A percentile compares a stretch with the other conserved stretches of the same genome.
Evolutionary conservation across 2,888 invertebrate species (phyloP).

Genomic region (Eustalomyia histrio): DNA sequence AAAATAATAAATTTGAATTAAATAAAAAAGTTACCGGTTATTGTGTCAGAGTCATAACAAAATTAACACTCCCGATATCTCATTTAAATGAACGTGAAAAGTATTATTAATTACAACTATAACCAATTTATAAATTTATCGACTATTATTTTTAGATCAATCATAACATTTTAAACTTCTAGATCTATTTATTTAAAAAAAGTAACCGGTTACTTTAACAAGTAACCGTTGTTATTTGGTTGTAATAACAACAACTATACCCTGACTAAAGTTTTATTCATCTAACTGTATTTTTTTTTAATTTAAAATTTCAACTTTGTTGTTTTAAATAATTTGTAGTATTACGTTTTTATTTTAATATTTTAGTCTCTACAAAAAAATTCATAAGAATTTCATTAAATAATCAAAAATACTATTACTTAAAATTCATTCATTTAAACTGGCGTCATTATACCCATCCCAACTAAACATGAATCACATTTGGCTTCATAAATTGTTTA

Average conservation of each 20-base stretch:
- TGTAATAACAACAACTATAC: background rate
- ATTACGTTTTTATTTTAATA: constrained; percentile 1
- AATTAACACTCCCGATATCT: no score
- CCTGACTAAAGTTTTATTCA: background rate
- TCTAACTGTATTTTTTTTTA: background rate
- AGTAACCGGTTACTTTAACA: background rate
- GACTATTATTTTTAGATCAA: background rate
- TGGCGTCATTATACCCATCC: constrained; percentile 1
- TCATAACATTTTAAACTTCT: background rate
- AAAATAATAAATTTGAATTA: no score
- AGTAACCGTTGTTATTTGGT: background rate
- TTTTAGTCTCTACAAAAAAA: background rate
- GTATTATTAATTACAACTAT: no score
- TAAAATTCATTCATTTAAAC: constrained; percentile 4
- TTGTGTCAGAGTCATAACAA: no score
- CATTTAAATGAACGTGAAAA: no score
- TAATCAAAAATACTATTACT: background rate
- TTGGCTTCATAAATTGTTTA: background rate
- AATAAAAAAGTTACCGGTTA: no score
- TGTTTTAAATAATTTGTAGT: background rate
- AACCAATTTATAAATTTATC: no score
- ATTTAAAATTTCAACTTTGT: background rate
- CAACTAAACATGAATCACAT: background rate
- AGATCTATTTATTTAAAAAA: background rate
- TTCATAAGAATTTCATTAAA: constrained; percentile 5